These are phyloP conservation scores for Exephanes ischioxanthus DNA, from an alignment of 2,888 invertebrate genomes.

Conservation along the genomic window DNA sequence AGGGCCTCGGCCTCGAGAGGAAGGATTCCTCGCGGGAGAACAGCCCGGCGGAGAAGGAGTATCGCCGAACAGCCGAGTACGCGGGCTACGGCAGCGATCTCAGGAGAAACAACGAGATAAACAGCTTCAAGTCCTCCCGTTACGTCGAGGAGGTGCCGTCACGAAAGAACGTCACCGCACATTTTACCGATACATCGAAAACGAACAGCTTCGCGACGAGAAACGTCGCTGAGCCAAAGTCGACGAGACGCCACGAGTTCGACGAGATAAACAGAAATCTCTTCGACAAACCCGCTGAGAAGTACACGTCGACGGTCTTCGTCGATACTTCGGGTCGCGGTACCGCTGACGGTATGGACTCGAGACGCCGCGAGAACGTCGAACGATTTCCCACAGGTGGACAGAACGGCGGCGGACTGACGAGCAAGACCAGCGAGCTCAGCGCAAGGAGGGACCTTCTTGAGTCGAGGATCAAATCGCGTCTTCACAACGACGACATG, in stretches of 20 bases:
- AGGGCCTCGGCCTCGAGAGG: conserved; percentile 91
- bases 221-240: conserved; percentile 77
- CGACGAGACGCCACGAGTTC: conserved; percentile 78
- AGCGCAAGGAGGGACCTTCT: conserved; percentile 91
- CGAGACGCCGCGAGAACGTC: conserved; percentile 74
- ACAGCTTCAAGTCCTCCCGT: conserved; percentile 74
- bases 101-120: conserved; percentile 81
- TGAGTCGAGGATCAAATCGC: conserved; percentile 91
- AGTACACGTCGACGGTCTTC: conserved; percentile 83
- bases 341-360: conserved; percentile 88
- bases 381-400: conserved; percentile 69
- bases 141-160: conserved; percentile 54
- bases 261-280: conserved; percentile 78
- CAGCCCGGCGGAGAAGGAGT: conserved; percentile 83
- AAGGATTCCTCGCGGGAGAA: conserved; percentile 83
- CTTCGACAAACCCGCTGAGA: conserved; percentile 78
- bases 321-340: conserved; percentile 87
- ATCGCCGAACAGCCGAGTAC: conserved; percentile 79
- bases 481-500: conserved; percentile 85
- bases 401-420: conserved; percentile 69
- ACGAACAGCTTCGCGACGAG: conserved; percentile 75
- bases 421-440: conserved; percentile 86
- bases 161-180: conserved; percentile 67
- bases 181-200: conserved; percentile 64
- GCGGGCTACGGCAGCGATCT: conserved; percentile 74